Base-by-base conservation (phyloP, 2,888 invertebrate species). In the Cynaeus angustus region DNA sequence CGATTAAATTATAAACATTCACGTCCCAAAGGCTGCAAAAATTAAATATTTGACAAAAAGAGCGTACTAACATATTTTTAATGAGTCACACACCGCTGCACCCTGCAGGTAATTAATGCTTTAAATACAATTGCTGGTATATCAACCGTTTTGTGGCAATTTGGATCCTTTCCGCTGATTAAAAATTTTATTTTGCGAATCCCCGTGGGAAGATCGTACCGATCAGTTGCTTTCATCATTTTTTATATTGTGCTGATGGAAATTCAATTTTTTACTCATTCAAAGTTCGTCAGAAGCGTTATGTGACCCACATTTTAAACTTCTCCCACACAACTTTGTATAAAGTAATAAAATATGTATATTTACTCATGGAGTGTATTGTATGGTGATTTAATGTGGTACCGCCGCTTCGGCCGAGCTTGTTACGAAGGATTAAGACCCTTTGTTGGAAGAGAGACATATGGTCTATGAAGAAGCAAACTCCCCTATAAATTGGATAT, bases 251-350 rank as follows among this genome's bases (percentile, higher is more conserved):
- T n/a, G 53, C 33, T 55, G 12, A 38, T 55, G 55, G 55, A 37
- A 55, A 43, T 26, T 43, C 6, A 43, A 41, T 56, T 56, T 46
- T 59, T 59, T 59, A 43, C 10, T 14, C 28, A 33, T 58, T 58
- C 43, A 9, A 37, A 12, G 21, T 33, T 30, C 10, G 38, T 26
- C 28, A 28, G 59, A 13, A 59, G 59, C 59, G 46, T 59, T 59
- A 59, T 59, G 59, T 59, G 59, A 59, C 46, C 59, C 59, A 59
- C 59, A 59, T 59, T 59, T 46, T 45, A 46, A 59, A 28, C 43
- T 12, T 58, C 56, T 58, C 56, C 56, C 56, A 58, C 56, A 58
- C 59, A 59, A 9, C 46, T 59, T 50, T 59, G 56, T 37, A 37
- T 14, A 37, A 33, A 55, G 38, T 38, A 55, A 38, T 55, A 55